Conservation (phyloP, 2,888 invertebrate species). For the Agelastica alni region DNA sequence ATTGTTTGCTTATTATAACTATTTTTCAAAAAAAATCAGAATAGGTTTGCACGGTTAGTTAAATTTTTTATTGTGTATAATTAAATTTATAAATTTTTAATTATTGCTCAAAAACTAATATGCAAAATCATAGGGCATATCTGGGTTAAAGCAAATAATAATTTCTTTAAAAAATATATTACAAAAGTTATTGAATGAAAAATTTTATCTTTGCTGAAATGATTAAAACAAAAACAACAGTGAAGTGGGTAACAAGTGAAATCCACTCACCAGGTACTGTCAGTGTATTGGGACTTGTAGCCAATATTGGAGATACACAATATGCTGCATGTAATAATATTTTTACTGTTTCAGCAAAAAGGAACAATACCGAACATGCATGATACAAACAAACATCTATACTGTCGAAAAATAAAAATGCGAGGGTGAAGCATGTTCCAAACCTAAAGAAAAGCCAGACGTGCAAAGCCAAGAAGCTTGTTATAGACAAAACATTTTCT, state of each 20-base stretch:
- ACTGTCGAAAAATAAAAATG: slow-evolving; percentile 23
- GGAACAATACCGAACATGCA: slow-evolving; percentile 9
- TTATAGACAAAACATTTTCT: neutral
- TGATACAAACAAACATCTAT: slow-evolving; percentile 12
- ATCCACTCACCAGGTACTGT: slow-evolving; percentile 68
- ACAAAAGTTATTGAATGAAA: too few species aligned
- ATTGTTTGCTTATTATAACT: too few species aligned
- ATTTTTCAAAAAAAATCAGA: too few species aligned
- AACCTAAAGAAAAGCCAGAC: slow-evolving; percentile 16
- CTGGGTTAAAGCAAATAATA: too few species aligned
- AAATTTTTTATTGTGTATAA: too few species aligned
- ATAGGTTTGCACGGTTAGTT: too few species aligned
- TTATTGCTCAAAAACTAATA: too few species aligned
- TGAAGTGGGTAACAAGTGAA: slow-evolving; percentile 19
- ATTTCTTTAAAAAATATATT: too few species aligned
- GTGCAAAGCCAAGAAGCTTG: slow-evolving; percentile 12
- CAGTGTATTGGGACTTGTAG: slow-evolving; percentile 69
- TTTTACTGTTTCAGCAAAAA: slow-evolving; percentile 5
- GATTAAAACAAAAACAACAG: slow-evolving; percentile 1
- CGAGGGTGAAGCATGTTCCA: slow-evolving; percentile 23
- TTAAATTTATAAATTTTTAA: too few species aligned
- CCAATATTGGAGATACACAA: slow-evolving; percentile 71
- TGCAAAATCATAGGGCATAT: too few species aligned
- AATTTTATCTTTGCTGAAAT: too few species aligned
- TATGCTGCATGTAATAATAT: slow-evolving; percentile 67